Evolutionary conservation across 2,113 vertebrate species (phyloP).

Genomic region (Dermatemys mawii): DNA sequence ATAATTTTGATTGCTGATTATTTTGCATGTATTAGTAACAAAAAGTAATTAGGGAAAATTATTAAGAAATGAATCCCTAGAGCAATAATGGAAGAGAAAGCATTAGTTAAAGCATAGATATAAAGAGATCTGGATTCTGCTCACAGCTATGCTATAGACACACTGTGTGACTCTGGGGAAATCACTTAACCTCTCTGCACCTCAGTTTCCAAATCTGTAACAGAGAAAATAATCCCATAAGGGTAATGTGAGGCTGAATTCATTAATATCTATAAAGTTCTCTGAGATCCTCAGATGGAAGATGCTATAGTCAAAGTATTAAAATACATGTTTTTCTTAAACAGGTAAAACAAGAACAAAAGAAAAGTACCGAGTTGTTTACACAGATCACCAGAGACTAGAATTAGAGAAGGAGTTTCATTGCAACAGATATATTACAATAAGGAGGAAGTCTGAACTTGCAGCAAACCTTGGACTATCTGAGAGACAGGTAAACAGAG

Average conservation of each 20-base stretch:
- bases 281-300: slow-evolving; percentile 9
- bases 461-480: slow-evolving; percentile 92
- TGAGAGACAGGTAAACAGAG: slow-evolving; percentile 91
- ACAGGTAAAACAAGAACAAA: slow-evolving; percentile 97
- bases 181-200: not conserved
- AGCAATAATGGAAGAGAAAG: not conserved
- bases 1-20: not conserved
- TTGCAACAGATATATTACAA: slow-evolving; percentile 95
- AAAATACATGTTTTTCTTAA: slow-evolving; percentile 52
- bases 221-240: not conserved
- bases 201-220: not conserved
- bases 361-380: slow-evolving; percentile 96
- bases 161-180: not conserved
- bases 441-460: slow-evolving; percentile 93
- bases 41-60: not conserved
- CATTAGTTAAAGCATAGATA: not conserved
- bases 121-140: not conserved
- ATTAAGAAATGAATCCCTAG: not conserved
- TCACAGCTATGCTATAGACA: not conserved
- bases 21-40: not conserved
- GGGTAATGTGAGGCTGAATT: not conserved
- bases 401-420: slow-evolving; percentile 98
- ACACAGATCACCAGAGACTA: slow-evolving; percentile 94
- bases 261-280: not conserved
- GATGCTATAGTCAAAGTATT: not conserved